Conservation (phyloP, 2,113 vertebrate genomes). For the Spilogale gracilis region DNA sequence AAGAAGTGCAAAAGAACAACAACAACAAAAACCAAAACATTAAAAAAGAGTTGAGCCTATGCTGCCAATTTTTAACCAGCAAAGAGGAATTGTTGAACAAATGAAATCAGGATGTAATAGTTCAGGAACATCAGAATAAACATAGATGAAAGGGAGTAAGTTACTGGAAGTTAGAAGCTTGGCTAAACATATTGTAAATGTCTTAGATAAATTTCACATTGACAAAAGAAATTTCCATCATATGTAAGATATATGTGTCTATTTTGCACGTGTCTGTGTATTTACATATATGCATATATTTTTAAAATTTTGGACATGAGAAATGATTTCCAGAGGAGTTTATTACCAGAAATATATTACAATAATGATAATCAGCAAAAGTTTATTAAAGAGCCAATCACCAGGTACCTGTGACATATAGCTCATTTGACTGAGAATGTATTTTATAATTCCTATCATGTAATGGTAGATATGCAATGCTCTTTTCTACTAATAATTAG, state of each 20-base stretch:
- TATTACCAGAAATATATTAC: constrained; percentile 10
- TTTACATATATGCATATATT: background rate
- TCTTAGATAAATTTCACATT: background rate
- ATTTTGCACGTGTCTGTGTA: background rate
- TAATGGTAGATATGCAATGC: background rate
- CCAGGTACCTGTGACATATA: background rate
- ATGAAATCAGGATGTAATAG: background rate
- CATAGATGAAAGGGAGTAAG: background rate
- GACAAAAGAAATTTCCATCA: background rate
- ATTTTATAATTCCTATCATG: constrained; percentile 25
- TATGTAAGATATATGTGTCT: background rate
- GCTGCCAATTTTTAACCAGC: background rate
- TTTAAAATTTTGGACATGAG: background rate
- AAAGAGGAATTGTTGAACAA: constrained; percentile 10
- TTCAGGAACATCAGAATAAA: background rate
- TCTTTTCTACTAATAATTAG: constrained; percentile 43
- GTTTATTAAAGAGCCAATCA: background rate
- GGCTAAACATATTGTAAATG: background rate
- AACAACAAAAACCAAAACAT: background rate
- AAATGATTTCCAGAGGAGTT: background rate
- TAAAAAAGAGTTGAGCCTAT: background rate
- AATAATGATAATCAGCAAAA: background rate
- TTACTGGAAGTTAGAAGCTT: background rate
- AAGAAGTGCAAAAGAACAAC: background rate
- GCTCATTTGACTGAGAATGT: constrained; percentile 27